Conservation (phyloP, 1,140 invertebrate species). For the Drosophila ercepeae region DNA sequence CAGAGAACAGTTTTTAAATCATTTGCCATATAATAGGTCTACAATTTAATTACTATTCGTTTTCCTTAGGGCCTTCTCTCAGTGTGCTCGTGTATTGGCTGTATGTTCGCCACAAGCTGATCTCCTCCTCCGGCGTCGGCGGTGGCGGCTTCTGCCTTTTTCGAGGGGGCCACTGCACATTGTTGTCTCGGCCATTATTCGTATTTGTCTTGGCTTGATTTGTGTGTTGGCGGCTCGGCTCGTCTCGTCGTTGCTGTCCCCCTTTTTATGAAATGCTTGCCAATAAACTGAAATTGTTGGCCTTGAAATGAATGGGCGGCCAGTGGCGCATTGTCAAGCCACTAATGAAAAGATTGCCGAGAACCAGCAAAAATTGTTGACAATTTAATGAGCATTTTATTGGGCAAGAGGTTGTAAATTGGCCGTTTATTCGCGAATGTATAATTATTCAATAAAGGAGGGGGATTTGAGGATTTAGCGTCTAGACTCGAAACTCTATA, state of each 20-base stretch:
- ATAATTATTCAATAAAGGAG: constrained; percentile 20
- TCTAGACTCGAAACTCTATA: neutral
- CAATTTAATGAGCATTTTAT: constrained; percentile 50
- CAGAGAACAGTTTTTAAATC: neutral
- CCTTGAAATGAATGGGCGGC: constrained; percentile 37
- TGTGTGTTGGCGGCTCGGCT: constrained; percentile 25
- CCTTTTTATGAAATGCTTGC: constrained; percentile 38
- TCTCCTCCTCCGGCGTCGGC: constrained; percentile 1
- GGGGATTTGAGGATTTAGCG: constrained; percentile 26
- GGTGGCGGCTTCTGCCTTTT: constrained; percentile 13
- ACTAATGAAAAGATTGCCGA: constrained; percentile 49
- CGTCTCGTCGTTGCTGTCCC: too few species aligned
- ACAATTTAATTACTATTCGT: neutral
- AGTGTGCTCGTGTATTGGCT: neutral
- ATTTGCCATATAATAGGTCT: neutral
- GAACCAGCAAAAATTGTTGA: constrained; percentile 35
- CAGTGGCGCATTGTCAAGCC: constrained; percentile 23
- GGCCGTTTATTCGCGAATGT: constrained; percentile 19
- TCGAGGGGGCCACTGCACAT: constrained; percentile 25
- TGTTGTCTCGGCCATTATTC: constrained; percentile 46
- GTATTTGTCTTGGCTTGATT: constrained; percentile 44
- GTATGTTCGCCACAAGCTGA: constrained; percentile 24
- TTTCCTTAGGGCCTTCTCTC: neutral
- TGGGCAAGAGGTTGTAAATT: constrained; percentile 37
- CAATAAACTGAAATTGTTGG: constrained; percentile 38